These are phyloP conservation scores for Galemys pyrenaicus DNA, from an alignment of 2,113 vertebrate species.

Conservation along the genomic window DNA sequence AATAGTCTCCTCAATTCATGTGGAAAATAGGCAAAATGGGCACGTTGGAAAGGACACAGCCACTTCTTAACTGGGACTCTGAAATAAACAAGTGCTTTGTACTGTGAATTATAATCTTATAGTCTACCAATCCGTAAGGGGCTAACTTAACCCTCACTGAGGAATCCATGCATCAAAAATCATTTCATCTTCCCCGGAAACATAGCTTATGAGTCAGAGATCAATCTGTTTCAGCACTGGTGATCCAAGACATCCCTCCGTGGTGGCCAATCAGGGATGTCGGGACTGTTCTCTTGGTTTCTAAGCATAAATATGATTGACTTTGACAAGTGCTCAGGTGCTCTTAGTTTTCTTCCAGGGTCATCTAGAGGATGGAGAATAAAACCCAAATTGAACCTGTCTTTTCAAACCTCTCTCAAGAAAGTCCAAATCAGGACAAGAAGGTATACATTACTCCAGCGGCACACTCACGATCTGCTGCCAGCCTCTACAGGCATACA, in stretches of 20 bases:
- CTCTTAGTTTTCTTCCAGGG: conserved; percentile 46
- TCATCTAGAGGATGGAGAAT: background rate
- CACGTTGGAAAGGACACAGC: background rate
- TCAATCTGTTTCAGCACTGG: background rate
- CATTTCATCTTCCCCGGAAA: conserved; percentile 32
- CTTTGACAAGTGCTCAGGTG: conserved; percentile 37
- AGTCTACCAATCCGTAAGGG: background rate
- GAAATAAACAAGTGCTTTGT: background rate
- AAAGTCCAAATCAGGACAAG: background rate
- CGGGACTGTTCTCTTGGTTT: background rate
- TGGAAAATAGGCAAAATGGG: background rate
- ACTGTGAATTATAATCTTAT: background rate
- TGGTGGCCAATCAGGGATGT: background rate
- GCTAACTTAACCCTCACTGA: background rate
- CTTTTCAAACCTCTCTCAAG: conserved; percentile 17
- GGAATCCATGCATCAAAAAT: background rate
- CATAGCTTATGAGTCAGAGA: conserved; percentile 16
- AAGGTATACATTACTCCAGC: accelerated
- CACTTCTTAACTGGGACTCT: background rate
- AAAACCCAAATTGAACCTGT: conserved; percentile 37
- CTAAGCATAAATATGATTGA: background rate
- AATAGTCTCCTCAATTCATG: background rate
- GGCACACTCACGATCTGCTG: background rate
- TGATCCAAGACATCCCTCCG: background rate
- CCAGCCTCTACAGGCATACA: background rate